Evolutionary conservation across 2,797 vertebrate genomes (phyloP).

Genomic region (Hafferia zeledoni): DNA sequence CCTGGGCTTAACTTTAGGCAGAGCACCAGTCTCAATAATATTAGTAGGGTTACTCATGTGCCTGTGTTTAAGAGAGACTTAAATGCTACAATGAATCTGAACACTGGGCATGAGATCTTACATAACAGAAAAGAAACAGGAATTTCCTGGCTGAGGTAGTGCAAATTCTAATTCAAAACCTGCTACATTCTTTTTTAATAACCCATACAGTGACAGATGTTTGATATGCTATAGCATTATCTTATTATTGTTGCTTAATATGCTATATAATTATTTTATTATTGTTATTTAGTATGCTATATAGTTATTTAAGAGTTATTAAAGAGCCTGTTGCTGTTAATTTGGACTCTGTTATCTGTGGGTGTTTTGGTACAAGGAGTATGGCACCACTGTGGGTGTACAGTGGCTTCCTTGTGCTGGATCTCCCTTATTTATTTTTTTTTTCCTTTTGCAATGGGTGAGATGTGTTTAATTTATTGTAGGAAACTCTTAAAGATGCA

Average conservation of each 20-base stretch:
- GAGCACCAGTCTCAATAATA: accelerated
- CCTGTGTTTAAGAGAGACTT: not conserved
- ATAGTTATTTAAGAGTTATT: not conserved
- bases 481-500: conserved; percentile 76
- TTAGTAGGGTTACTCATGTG: not conserved
- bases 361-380: not conserved
- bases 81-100: not conserved
- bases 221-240: not conserved
- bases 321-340: not conserved
- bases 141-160: not conserved
- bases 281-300: not conserved
- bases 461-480: conserved; percentile 79
- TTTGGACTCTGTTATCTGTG: not conserved
- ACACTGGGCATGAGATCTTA: not conserved
- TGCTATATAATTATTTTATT: not conserved
- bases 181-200: not conserved
- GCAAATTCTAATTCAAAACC: not conserved
- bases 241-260: not conserved
- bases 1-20: not conserved
- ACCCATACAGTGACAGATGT: not conserved
- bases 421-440: not conserved
- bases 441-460: conserved; percentile 8
- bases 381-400: conserved; percentile 18
- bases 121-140: not conserved
- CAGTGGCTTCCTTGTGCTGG: conserved; percentile 2